Conservation (phyloP, 2,113 vertebrate species). For the Smithornis capensis region DNA sequence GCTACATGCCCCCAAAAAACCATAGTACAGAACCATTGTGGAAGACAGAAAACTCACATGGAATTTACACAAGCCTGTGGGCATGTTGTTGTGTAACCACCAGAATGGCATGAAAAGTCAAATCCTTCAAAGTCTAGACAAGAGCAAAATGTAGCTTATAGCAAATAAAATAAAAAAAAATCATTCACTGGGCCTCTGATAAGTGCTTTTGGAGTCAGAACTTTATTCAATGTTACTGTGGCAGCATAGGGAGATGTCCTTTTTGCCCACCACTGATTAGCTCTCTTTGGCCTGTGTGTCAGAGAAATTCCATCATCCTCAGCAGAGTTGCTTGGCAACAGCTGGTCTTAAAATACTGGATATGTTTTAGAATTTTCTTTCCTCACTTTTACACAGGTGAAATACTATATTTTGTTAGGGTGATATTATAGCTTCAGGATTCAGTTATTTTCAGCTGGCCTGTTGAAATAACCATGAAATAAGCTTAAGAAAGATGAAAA, state of each 20-base stretch:
- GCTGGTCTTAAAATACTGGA: neutral
- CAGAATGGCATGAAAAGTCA: neutral
- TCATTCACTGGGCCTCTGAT: neutral
- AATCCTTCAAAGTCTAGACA: neutral
- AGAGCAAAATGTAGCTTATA: neutral
- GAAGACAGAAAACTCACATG: neutral
- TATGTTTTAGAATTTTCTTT: neutral
- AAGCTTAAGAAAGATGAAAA: slow-evolving; percentile 7
- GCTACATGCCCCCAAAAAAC: neutral
- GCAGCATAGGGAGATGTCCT: too few species aligned
- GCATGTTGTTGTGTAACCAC: neutral
- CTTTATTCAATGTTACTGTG: neutral
- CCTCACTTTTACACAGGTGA: neutral
- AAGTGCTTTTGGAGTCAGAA: neutral
- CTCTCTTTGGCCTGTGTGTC: neutral
- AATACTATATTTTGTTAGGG: neutral
- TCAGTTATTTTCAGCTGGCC: neutral
- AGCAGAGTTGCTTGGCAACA: slow-evolving; percentile 21
- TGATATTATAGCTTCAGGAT: neutral
- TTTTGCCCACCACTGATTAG: fast-evolving
- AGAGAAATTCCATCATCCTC: neutral
- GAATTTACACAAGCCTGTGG: neutral
- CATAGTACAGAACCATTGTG: neutral
- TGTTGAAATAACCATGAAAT: slow-evolving; percentile 1
- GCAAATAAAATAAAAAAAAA: neutral